Conservation (phyloP, 2,797 vertebrate genomes). For the Lepilemur septentrionalis region DNA sequence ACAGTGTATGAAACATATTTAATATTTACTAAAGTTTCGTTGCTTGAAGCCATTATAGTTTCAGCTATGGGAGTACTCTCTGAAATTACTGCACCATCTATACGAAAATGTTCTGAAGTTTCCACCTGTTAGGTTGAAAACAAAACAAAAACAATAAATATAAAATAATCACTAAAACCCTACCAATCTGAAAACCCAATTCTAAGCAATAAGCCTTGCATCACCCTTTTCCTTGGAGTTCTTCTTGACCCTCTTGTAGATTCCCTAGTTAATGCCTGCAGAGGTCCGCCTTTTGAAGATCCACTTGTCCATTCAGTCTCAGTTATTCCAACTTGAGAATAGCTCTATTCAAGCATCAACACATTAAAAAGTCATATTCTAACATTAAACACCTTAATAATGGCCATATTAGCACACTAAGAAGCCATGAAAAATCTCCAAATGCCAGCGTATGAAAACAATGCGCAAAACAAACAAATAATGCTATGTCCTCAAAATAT, state of each 20-base stretch:
- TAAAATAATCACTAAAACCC: slow-evolving; percentile 77
- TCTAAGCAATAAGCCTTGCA: slow-evolving; percentile 84
- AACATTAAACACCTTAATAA: slow-evolving; percentile 71
- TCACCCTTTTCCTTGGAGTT: slow-evolving; percentile 90
- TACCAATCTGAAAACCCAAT: slow-evolving; percentile 72
- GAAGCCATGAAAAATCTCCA: slow-evolving; percentile 46
- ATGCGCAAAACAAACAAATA: slow-evolving; percentile 18
- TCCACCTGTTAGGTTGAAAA: slow-evolving; percentile 89
- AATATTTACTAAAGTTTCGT: slow-evolving; percentile 89
- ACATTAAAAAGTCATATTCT: slow-evolving; percentile 82
- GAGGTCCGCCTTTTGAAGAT: slow-evolving; percentile 88
- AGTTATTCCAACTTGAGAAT: slow-evolving; percentile 85
- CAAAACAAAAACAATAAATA: slow-evolving; percentile 86
- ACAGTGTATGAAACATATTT: slow-evolving; percentile 83
- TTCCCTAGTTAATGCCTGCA: slow-evolving; percentile 89
- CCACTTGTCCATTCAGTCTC: slow-evolving; percentile 87
- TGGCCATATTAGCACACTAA: slow-evolving; percentile 66
- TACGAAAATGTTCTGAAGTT: slow-evolving; percentile 86
- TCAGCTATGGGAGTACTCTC: slow-evolving; percentile 88
- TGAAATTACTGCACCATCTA: slow-evolving; percentile 88
- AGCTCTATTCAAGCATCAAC: slow-evolving; percentile 87
- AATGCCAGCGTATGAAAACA: slow-evolving; percentile 22
- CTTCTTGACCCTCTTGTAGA: slow-evolving; percentile 86
- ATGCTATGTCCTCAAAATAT: slow-evolving; percentile 21
- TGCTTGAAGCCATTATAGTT: slow-evolving; percentile 88